Percentiles rank a stretch among this genome's conserved stretches.
phyloP scores from a whole-genome alignment of 1,140 invertebrate species.

The Leucophenga varia region DNA sequence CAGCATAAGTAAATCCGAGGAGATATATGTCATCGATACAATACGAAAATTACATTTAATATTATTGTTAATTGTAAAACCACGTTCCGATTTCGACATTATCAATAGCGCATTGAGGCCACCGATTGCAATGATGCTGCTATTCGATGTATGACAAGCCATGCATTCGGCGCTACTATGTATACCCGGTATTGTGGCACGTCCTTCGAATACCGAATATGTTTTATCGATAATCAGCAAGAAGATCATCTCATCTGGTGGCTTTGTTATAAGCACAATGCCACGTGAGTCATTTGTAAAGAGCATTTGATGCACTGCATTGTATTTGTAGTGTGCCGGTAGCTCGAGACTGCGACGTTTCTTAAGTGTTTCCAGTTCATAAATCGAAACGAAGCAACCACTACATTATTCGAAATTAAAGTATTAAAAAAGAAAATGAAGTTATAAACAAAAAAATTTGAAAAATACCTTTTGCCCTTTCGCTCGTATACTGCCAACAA shows the following conservation, averaged over 20 bases:
- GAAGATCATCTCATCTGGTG: conserved; percentile 72
- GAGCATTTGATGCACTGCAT: conserved; percentile 63
- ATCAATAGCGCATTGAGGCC: conserved; percentile 70
- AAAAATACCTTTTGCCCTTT: conserved; percentile 34
- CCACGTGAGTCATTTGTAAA: conserved; percentile 76
- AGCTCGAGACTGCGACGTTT: conserved; percentile 61
- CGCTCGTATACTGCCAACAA: conserved; percentile 45
- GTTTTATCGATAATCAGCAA: conserved; percentile 77
- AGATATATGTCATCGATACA: conserved; percentile 66
- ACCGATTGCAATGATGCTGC: conserved; percentile 68
- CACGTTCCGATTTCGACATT: conserved; percentile 69
- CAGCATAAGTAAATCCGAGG: conserved; percentile 68
- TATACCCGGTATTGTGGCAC: conserved; percentile 62
- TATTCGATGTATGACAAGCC: conserved; percentile 68
- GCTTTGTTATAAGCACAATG: conserved; percentile 68
- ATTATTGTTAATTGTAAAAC: conserved; percentile 71
- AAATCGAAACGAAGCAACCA: conserved; percentile 56
- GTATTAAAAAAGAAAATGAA: not conserved
- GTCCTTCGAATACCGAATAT: conserved; percentile 68
- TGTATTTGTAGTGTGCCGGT: conserved; percentile 55
- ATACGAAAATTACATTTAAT: conserved; percentile 70
- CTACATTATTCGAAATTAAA: conserved; percentile 17
- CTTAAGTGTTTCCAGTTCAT: conserved; percentile 62
- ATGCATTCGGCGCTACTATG: conserved; percentile 46
- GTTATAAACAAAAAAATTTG: not conserved